phyloP scores from a whole-genome alignment of 2,888 invertebrate genomes.

The Clunio marinus region DNA sequence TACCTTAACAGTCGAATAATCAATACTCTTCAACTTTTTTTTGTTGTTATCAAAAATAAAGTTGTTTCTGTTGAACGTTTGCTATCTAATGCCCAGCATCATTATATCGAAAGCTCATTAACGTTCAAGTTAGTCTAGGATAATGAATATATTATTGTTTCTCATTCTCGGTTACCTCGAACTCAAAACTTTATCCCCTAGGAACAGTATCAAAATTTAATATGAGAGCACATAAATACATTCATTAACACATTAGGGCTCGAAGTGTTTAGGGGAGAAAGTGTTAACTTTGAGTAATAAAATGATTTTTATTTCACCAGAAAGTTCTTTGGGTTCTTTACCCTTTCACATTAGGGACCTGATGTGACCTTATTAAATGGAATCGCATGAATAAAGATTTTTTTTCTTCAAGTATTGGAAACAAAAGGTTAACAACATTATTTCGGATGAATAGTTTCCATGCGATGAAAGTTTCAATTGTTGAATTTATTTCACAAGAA shows the following conservation, averaged over 20 bases:
- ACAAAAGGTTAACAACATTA: too few species aligned
- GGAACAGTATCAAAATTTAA: background rate
- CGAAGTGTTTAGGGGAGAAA: background rate
- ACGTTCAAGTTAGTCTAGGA: background rate
- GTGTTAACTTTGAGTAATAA: constrained; percentile 18
- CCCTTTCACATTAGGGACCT: background rate
- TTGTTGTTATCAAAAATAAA: too few species aligned
- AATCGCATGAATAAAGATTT: too few species aligned
- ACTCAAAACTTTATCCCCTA: too few species aligned
- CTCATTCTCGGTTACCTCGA: background rate
- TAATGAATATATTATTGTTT: background rate
- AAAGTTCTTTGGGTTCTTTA: background rate
- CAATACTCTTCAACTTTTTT: background rate
- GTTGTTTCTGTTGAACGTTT: background rate
- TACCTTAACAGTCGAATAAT: too few species aligned
- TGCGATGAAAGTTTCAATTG: too few species aligned
- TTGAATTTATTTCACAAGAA: too few species aligned
- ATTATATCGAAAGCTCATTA: background rate
- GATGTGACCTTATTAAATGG: background rate
- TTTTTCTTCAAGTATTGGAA: too few species aligned
- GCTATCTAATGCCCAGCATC: background rate
- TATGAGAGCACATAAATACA: constrained; percentile 22
- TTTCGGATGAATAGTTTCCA: too few species aligned
- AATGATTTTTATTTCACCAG: constrained; percentile 31
- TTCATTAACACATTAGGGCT: constrained; percentile 32